Evolutionary conservation across 2,888 invertebrate species (phyloP).

Genomic region (Sphinx pinastri): DNA sequence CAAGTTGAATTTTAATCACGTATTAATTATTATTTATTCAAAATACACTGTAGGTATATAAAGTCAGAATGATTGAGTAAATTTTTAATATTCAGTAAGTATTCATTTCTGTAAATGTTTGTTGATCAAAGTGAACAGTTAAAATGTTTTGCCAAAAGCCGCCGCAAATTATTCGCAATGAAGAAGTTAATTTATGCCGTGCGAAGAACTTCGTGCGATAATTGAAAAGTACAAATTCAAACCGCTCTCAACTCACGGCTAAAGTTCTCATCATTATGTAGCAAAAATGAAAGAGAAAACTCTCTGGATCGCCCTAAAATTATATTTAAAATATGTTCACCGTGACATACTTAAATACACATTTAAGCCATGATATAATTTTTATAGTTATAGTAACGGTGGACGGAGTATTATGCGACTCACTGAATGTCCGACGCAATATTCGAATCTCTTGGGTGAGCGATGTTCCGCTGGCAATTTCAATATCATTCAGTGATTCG

Average conservation of each 20-base stretch:
- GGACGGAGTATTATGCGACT: slow-evolving; percentile 55
- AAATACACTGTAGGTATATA: no score
- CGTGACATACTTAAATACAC: slow-evolving; percentile 53
- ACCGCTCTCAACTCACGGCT: slow-evolving; percentile 51
- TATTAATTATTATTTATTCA: no score
- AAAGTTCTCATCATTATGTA: slow-evolving; percentile 61
- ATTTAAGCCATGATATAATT: slow-evolving; percentile 54
- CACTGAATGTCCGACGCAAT: slow-evolving; percentile 55
- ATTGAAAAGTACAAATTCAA: slow-evolving; percentile 65
- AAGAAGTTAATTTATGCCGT: slow-evolving; percentile 64
- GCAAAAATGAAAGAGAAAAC: slow-evolving; percentile 58
- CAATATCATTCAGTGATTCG: slow-evolving; percentile 46
- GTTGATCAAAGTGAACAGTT: slow-evolving; percentile 42
- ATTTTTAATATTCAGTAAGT: neutral
- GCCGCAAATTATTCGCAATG: slow-evolving; percentile 56
- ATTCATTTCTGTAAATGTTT: neutral
- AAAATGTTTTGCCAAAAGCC: slow-evolving; percentile 53
- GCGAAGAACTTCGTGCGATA: slow-evolving; percentile 59
- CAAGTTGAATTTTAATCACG: no score
- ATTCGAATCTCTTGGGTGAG: slow-evolving; percentile 43
- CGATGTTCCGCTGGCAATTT: slow-evolving; percentile 48
- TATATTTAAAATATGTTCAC: slow-evolving; percentile 52
- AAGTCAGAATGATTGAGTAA: no score
- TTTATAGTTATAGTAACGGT: slow-evolving; percentile 58
- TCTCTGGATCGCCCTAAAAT: slow-evolving; percentile 52